Percentiles rank a stretch among this genome's conserved stretches.
phyloP scores from a whole-genome alignment of 2,888 invertebrate species.

The Caenorhabditis uteleia region DNA sequence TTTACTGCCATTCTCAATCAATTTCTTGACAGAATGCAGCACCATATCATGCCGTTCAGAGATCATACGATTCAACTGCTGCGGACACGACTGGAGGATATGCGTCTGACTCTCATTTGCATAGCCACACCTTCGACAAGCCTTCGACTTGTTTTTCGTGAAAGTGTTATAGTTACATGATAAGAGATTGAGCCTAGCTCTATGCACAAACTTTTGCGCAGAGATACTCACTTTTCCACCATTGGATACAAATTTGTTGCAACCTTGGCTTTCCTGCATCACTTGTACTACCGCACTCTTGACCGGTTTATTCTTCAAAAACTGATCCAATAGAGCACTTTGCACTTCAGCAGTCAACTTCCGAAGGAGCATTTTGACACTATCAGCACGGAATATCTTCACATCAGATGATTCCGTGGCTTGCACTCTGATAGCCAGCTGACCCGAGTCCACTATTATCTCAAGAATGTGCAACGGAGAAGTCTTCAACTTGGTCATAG shows the following conservation, averaged over 20 bases:
- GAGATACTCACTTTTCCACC: slow-evolving; percentile 2
- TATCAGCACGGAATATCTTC: background rate
- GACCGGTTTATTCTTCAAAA: background rate
- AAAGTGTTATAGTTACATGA: slow-evolving; percentile 1
- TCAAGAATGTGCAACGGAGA: slow-evolving; percentile 2
- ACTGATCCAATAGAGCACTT: background rate
- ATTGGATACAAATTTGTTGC: background rate
- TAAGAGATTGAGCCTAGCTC: slow-evolving; percentile 4
- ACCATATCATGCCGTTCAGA: slow-evolving; percentile 4
- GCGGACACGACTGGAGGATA: slow-evolving; percentile 4
- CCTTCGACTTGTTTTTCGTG: background rate
- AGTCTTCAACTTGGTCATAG: background rate
- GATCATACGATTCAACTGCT: background rate
- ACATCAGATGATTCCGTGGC: background rate
- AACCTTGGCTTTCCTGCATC: background rate
- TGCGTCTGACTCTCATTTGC: slow-evolving; percentile 1
- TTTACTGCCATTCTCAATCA: background rate
- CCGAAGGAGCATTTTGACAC: background rate
- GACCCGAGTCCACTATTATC: background rate
- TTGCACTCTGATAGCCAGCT: slow-evolving; percentile 7
- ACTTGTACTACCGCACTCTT: background rate
- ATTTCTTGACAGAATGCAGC: background rate
- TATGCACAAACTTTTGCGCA: slow-evolving; percentile 4
- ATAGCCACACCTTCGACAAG: background rate
- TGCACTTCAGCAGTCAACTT: slow-evolving; percentile 2